phyloP scores from a whole-genome alignment of 1,140 invertebrate genomes.

The Orius laevigatus region DNA sequence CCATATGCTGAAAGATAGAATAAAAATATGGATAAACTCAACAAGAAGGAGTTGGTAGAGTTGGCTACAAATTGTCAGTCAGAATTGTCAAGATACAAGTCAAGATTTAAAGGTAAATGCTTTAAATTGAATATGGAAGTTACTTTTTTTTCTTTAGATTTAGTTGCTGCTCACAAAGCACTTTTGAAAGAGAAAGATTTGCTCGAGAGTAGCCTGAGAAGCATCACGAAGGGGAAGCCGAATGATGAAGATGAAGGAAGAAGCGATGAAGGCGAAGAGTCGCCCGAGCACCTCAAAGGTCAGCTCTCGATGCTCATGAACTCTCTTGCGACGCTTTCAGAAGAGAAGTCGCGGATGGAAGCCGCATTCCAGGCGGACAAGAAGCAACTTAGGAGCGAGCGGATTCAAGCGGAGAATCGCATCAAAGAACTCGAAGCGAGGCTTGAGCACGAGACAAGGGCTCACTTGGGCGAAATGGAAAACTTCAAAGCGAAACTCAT shows the following conservation, averaged over 20 bases:
- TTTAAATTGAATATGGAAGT: too few relatives aligned
- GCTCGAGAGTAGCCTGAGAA: slow-evolving; percentile 43
- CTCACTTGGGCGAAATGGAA: slow-evolving; percentile 40
- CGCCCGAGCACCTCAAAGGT: slow-evolving; percentile 29
- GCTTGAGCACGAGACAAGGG: slow-evolving; percentile 36
- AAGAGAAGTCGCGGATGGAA: slow-evolving; percentile 69
- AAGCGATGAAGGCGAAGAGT: slow-evolving; percentile 17
- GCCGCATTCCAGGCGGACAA: slow-evolving; percentile 64
- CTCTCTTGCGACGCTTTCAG: slow-evolving; percentile 58
- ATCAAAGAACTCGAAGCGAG: slow-evolving; percentile 43
- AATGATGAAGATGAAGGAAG: neutral
- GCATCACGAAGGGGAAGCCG: slow-evolving; percentile 24
- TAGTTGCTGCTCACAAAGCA: slow-evolving; percentile 60
- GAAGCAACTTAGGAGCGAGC: slow-evolving; percentile 48
- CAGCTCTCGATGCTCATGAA: slow-evolving; percentile 50
- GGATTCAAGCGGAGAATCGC: slow-evolving; percentile 43
- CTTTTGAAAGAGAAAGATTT: slow-evolving; percentile 57
- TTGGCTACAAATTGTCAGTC: slow-evolving; percentile 28
- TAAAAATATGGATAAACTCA: slow-evolving; percentile 1
- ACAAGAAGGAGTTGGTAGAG: slow-evolving; percentile 18
- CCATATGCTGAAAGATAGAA: neutral
- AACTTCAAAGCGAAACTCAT: slow-evolving; percentile 53
- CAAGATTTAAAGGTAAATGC: slow-evolving; percentile 37
- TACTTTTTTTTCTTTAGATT: slow-evolving; percentile 37
- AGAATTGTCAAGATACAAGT: slow-evolving; percentile 41